Conservation (phyloP, 2,888 invertebrate genomes). For the Chirona hameri region DNA sequence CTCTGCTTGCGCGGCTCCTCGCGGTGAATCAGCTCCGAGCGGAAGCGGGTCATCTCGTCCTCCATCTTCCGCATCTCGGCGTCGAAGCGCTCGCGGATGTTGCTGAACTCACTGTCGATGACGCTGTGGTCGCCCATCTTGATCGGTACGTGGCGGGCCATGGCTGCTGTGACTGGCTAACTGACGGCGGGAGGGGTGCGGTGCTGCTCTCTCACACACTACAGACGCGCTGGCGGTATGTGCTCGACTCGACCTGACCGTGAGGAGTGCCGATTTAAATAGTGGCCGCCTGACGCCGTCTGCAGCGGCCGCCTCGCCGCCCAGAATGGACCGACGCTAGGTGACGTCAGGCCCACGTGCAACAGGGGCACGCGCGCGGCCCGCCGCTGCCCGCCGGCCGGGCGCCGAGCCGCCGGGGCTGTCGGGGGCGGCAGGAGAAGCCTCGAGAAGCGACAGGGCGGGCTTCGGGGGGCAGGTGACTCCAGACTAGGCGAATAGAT, state of each 20-base stretch:
- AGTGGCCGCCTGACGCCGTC: neutral
- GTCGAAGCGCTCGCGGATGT: conserved; percentile 91
- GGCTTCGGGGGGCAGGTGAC: no score
- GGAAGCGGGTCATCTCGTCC: conserved; percentile 94
- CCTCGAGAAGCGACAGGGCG: no score
- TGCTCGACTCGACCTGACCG: no score
- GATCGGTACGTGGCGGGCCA: conserved; percentile 59
- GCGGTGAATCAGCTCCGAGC: conserved; percentile 86
- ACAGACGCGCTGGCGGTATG: no score
- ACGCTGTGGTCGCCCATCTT: conserved; percentile 91
- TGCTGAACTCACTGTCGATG: conserved; percentile 93
- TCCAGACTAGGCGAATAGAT: no score
- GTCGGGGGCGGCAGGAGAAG: no score
- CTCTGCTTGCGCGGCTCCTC: conserved; percentile 77
- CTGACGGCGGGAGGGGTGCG: neutral
- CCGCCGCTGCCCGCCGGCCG: neutral
- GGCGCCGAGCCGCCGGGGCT: neutral
- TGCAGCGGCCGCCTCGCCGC: neutral
- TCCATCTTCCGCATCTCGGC: conserved; percentile 98
- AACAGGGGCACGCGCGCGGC: neutral
- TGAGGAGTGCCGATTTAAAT: conserved; percentile 10
- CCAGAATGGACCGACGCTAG: neutral
- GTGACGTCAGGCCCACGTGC: neutral
- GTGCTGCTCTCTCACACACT: neutral
- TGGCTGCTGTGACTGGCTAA: neutral